Conservation (phyloP, 1,140 invertebrate species). For the Sarcophaga bullata region DNA sequence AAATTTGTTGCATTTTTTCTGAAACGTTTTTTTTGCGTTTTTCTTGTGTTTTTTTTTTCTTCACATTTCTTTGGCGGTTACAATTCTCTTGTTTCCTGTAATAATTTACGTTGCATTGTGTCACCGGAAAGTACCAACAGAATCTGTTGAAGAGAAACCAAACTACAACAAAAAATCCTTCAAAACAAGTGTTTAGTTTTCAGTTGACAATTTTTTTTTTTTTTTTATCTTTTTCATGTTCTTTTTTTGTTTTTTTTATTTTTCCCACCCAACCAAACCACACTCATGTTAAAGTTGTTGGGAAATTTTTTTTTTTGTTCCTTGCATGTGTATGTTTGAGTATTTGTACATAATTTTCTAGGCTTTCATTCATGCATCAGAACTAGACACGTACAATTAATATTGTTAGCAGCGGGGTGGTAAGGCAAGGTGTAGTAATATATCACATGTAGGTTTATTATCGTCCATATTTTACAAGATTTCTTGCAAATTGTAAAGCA, state of each 20-base stretch:
- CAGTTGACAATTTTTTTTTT: not conserved
- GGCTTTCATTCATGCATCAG: not conserved
- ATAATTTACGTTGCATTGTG: conserved; percentile 8
- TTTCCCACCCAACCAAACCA: too few species aligned
- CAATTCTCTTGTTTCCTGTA: conserved; percentile 17
- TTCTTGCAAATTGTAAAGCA: too few species aligned
- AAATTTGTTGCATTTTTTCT: conserved; percentile 14
- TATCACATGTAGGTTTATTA: too few species aligned
- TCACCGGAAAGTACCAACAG: not conserved
- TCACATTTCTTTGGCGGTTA: not conserved
- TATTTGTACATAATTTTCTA: not conserved
- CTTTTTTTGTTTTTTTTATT: not conserved
- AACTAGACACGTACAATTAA: not conserved
- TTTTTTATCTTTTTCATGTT: not conserved
- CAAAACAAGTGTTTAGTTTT: not conserved
- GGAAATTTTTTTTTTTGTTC: not conserved
- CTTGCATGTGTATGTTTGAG: not conserved
- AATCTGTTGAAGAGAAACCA: not conserved
- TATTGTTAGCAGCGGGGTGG: too few species aligned
- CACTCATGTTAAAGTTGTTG: too few species aligned
- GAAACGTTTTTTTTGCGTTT: too few species aligned
- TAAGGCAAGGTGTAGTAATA: too few species aligned
- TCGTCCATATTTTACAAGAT: too few species aligned
- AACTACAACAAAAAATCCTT: conserved; percentile 4
- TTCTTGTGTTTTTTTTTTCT: not conserved